Evolutionary conservation across 2,888 invertebrate species (phyloP).

Genomic region (Pseudeuparius sepicola): DNA sequence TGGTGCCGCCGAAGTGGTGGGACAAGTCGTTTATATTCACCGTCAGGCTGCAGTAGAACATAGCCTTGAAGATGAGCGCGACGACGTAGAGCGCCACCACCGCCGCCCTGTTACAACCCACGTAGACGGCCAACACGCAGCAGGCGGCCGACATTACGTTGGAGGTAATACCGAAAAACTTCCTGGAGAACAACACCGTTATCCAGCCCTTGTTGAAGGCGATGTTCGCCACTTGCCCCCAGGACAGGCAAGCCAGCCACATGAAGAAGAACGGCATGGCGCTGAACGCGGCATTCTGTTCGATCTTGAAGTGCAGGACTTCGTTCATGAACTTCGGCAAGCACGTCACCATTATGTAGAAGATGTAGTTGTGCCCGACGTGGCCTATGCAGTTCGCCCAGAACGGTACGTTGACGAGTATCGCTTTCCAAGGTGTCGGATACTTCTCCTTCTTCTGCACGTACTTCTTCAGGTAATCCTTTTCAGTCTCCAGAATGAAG

Average conservation of each 20-base stretch:
- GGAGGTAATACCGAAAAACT: no score
- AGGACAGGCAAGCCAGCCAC: slow-evolving; percentile 16
- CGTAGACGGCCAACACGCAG: background rate
- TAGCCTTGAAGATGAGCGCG: slow-evolving; percentile 3
- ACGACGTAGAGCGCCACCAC: slow-evolving; percentile 7
- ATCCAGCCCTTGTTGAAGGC: slow-evolving; percentile 10
- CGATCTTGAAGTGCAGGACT: slow-evolving; percentile 17
- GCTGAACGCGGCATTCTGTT: slow-evolving; percentile 13
- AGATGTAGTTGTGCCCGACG: slow-evolving; percentile 54
- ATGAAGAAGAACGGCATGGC: slow-evolving; percentile 16
- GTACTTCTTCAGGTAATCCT: no score
- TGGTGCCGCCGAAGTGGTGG: slow-evolving; percentile 10
- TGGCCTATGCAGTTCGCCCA: slow-evolving; percentile 51
- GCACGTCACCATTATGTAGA: slow-evolving; percentile 55
- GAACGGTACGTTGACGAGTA: slow-evolving; percentile 18
- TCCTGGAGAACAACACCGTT: no score
- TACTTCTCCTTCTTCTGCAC: slow-evolving; percentile 7
- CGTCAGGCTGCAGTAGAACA: slow-evolving; percentile 18
- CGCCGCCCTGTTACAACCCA: slow-evolving; percentile 7
- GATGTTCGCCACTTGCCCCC: slow-evolving; percentile 10
- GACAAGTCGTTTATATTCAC: slow-evolving; percentile 18
- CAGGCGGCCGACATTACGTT: slow-evolving; percentile 3
- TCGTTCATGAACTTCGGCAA: slow-evolving; percentile 46
- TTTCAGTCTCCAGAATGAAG: slow-evolving; percentile 20
- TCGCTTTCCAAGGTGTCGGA: slow-evolving; percentile 20